phyloP scores from a whole-genome alignment of 2,888 invertebrate genomes.

The Phortica okadai region DNA sequence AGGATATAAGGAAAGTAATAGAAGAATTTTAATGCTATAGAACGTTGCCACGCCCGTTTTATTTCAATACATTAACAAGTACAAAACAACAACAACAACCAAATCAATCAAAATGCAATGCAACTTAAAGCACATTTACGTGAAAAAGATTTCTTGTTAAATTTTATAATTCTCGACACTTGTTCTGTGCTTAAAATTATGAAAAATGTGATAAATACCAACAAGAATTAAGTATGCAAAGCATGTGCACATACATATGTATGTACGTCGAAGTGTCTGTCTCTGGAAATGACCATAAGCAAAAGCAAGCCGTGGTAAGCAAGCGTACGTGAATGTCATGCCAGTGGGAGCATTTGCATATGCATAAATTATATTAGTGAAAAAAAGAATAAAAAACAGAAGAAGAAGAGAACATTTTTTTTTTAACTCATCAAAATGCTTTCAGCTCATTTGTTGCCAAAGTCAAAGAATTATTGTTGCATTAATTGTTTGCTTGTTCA shows the following conservation, averaged over 20 bases:
- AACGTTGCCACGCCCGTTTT: no score
- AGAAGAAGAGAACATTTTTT: conserved; percentile 38
- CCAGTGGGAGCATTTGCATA: no score
- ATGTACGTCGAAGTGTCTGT: neutral
- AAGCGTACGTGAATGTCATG: neutral
- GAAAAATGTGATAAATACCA: no score
- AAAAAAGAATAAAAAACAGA: neutral
- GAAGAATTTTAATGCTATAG: no score
- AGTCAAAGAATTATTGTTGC: neutral
- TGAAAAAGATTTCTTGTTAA: neutral
- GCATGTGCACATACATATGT: neutral
- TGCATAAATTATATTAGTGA: no score
- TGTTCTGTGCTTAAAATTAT: neutral
- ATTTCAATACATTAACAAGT: no score
- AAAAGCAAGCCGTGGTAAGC: neutral
- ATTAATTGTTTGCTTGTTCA: neutral
- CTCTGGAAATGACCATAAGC: neutral
- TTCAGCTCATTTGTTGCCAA: no score
- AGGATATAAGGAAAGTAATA: no score
- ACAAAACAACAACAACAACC: no score
- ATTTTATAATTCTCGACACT: neutral
- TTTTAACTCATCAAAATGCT: conserved; percentile 29
- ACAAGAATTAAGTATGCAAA: neutral
- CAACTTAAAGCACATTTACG: no score
- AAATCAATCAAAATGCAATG: no score